Evolutionary conservation across 2,888 invertebrate genomes (phyloP), one percentile per base, ranked within the genome.

Genomic region (Eupithecia vulgata): DNA sequence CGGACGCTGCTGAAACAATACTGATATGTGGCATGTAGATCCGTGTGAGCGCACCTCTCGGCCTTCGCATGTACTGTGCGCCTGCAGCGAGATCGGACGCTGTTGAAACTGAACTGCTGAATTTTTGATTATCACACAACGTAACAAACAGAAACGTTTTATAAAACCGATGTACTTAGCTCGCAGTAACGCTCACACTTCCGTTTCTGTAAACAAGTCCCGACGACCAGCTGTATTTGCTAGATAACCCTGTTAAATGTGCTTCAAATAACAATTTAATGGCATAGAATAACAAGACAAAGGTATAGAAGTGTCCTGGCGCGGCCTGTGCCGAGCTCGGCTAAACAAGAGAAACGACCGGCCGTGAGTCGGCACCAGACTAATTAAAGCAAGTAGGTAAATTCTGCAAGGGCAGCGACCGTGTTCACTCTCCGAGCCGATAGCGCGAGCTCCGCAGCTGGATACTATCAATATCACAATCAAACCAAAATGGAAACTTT

Each of bases 321-420:
- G 25, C 34, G 83, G 82, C 91, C 91, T 91, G 90, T 92, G 92
- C 93, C 93, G 93, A 93, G 93, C 93, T 93, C 90, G 87, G 84
- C 89, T 94, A 93, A 93, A 92, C 89, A 94, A 93, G 93, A 94
- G 93, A 94, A 93, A 94, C 92, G 88, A 89, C 90, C 90, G 84
- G 67, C 88, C 85, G 88, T 91, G 90, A 91, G 90, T 91, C 87
- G 90, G 91, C 92, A 90, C 89, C 84, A 86, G 88, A 85, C 91
- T 92, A 94, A 94, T 93, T 94, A 93, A 92, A 90, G 89, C 89
- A 90, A 92, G 92, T 92, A 92, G 89, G 91, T 92, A 90, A 90
- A 91, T 92, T 91, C 88, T 80, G 85, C 80, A 85, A 87, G 85
- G 86, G 85, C 83, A 84, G 80, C 79, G 82, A 80, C 72, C 80